Base-by-base conservation (phyloP, 2,888 invertebrate genomes). In the Candidula unifasciata region DNA sequence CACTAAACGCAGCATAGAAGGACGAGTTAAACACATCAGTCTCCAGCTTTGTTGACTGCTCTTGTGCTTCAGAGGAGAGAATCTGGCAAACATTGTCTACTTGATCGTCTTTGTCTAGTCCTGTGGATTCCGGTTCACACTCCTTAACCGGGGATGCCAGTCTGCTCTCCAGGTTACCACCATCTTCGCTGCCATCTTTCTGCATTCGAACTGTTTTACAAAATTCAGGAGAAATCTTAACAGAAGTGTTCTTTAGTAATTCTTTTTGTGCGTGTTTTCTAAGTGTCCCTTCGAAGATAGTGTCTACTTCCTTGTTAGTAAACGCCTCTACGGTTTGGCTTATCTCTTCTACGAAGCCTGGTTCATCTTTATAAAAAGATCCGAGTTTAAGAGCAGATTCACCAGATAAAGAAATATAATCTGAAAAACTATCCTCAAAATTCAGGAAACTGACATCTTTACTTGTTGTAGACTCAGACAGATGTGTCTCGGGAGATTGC, bases 1-100 rank as follows among this genome's bases (percentile, higher is more conserved):
- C 35, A n/a, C 84, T 74, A 74, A 84, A 84, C 5, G 66, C 74
- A 10, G 64, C 18, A 33, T 84, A 84, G 69, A 84, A 84, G 0
- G 83, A 83, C 13, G 83, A 83, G 27, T 8, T 83, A 24, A 83
- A 78, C 13, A 21, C 10, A 78, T 68, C 78, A 10, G 21, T 44
- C 8, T 74, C 68, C 3, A 3, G 13, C 27, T 33, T 52, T 18
- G 37, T 8, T n/a, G 21, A n/a, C 35, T 66, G 0, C 10, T n/a
- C 44, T 3, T 37, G 64, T n/a, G 16, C 37, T 2, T 66, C 64
- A 8, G 16, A 5, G n/a, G 24, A 18, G 16, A 37, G 24, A 21
- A 10, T 76, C 30, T 74, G n/a, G 3, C 8, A 27, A 54, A 21
- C 10, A 2, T 0, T 21, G 5, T 30, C 2, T 13, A 44, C 44